Conservation (phyloP, 2,113 vertebrate species). For the Erythrolamprus reginae region DNA sequence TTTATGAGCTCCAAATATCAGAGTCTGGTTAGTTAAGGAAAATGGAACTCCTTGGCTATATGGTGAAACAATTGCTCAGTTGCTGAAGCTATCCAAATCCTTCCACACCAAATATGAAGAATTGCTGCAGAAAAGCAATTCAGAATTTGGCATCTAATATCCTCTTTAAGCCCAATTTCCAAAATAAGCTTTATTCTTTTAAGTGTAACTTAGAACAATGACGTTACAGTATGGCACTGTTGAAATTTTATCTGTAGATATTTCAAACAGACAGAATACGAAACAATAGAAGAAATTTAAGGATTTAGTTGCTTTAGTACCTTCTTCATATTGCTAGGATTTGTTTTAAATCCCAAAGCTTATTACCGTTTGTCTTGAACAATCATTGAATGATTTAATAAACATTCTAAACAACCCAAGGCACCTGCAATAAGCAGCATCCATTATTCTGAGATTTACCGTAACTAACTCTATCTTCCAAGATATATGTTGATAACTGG, state of each 20-base stretch:
- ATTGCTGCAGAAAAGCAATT: slow-evolving; percentile 67
- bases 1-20: slow-evolving; percentile 75
- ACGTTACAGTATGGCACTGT: neutral
- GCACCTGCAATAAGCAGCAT: neutral
- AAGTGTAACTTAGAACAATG: neutral
- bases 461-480: neutral
- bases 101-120: slow-evolving; percentile 89
- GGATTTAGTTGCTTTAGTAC: neutral
- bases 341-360: neutral
- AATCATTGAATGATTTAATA: neutral
- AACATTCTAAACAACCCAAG: neutral
- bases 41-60: slow-evolving; percentile 85
- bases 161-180: neutral
- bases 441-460: neutral
- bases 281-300: neutral
- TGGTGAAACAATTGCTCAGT: slow-evolving; percentile 75
- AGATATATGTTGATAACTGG: neutral
- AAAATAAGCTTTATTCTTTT: neutral
- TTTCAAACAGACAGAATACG: neutral
- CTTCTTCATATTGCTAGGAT: neutral
- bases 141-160: too few species aligned
- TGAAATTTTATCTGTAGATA: neutral
- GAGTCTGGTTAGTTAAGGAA: slow-evolving; percentile 82
- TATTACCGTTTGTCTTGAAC: neutral
- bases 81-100: slow-evolving; percentile 78